Evolutionary conservation across 1,140 invertebrate genomes (phyloP).

Genomic region (Stenopsyche tienmushanensis): DNA sequence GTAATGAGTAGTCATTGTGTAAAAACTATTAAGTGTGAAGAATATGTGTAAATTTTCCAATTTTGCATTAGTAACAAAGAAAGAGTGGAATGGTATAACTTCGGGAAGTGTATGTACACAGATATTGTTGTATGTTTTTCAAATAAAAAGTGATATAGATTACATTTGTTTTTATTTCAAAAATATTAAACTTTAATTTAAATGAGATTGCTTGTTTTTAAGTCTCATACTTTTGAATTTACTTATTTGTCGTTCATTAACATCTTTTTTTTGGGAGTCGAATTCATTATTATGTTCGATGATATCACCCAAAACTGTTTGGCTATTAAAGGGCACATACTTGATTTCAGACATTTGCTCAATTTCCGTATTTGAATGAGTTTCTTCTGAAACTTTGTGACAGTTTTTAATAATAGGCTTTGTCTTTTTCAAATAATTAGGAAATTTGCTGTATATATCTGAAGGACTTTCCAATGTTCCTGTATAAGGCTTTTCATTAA

Average conservation of each 20-base stretch:
- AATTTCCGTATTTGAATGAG: neutral
- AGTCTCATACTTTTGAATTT: constrained; percentile 39
- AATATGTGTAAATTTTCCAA: no score
- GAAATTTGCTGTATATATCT: constrained; percentile 49
- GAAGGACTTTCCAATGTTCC: constrained; percentile 49
- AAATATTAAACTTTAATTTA: no score
- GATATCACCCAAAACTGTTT: constrained; percentile 26
- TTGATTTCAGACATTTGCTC: neutral
- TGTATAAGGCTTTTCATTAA: constrained; percentile 43
- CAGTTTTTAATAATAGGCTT: constrained; percentile 52
- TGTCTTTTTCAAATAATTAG: constrained; percentile 44
- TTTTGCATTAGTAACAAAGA: no score
- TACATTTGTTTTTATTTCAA: no score
- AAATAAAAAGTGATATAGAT: no score
- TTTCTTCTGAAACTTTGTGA: constrained; percentile 36
- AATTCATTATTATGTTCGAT: constrained; percentile 22
- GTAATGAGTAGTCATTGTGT: no score
- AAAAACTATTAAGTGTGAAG: no score
- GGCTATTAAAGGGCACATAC: neutral
- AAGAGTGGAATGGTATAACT: no score
- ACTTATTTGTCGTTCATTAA: constrained; percentile 23
- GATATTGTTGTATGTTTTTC: no score
- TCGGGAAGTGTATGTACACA: no score
- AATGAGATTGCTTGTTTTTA: no score
- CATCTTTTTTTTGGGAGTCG: neutral